Conservation (phyloP, 2,888 invertebrate genomes). For the Rhagium mordax region DNA sequence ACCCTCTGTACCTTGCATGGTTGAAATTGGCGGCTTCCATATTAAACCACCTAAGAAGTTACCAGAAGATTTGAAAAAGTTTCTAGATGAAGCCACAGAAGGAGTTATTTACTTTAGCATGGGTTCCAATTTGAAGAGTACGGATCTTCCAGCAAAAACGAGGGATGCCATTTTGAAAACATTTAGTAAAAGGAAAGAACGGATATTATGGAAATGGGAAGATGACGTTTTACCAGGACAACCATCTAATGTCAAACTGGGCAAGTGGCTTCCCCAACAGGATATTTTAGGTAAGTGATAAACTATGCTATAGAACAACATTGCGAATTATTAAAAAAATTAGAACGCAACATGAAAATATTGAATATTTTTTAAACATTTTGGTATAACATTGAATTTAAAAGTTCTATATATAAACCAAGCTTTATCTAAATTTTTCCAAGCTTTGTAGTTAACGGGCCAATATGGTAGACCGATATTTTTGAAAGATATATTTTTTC, state of each 20-base stretch:
- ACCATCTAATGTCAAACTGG: background rate
- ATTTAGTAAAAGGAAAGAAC: constrained; percentile 74
- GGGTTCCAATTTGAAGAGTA: constrained; percentile 74
- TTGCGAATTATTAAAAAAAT: too few relatives aligned
- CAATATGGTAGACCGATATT: too few relatives aligned
- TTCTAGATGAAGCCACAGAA: constrained; percentile 71
- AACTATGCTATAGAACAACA: too few relatives aligned
- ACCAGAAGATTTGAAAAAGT: constrained; percentile 70
- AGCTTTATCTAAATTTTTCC: too few relatives aligned
- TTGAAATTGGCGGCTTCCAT: constrained; percentile 75
- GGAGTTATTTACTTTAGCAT: constrained; percentile 76
- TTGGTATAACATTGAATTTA: too few relatives aligned
- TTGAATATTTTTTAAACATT: too few relatives aligned
- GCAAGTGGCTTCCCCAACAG: background rate
- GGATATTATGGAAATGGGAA: constrained; percentile 73
- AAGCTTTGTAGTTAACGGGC: too few relatives aligned
- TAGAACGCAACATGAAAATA: too few relatives aligned
- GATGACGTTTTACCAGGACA: constrained; percentile 56
- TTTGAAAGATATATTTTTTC: too few relatives aligned
- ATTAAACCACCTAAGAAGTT: constrained; percentile 55
- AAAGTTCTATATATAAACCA: too few relatives aligned
- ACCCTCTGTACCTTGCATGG: constrained; percentile 72
- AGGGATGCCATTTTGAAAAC: constrained; percentile 73
- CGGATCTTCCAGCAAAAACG: constrained; percentile 72
- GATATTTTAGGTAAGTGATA: constrained; percentile 1